phyloP scores from a whole-genome alignment of 2,888 invertebrate genomes.

The Callyntrura guangdongensis region DNA sequence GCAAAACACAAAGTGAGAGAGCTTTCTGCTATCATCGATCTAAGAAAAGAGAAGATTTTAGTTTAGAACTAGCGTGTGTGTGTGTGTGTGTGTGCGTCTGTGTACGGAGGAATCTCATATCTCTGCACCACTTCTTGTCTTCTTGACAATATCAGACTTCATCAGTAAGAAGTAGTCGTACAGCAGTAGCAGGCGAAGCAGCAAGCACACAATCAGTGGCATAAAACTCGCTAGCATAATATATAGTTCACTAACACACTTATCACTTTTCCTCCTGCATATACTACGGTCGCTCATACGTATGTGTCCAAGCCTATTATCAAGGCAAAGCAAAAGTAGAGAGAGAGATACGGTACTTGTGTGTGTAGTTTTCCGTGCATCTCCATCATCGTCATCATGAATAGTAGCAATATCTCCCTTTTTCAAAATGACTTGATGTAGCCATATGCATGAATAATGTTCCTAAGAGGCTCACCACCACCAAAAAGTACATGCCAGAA shows the following conservation, averaged over 20 bases:
- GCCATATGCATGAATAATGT: conserved; percentile 79
- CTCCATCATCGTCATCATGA: conserved; percentile 60
- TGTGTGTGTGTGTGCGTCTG: neutral
- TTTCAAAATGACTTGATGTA: conserved; percentile 76
- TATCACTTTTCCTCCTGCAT: conserved; percentile 40
- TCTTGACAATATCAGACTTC: conserved; percentile 78
- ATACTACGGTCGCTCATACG: neutral
- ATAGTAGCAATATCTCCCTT: conserved; percentile 71
- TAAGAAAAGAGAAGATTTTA: conserved; percentile 74
- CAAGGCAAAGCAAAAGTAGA: conserved; percentile 34
- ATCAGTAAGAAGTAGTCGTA: conserved; percentile 68
- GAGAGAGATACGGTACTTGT: conserved; percentile 32
- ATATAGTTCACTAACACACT: conserved; percentile 55
- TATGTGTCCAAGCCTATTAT: conserved; percentile 60
- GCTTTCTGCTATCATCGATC: conserved; percentile 77
- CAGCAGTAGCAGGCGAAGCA: conserved; percentile 38
- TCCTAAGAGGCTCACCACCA: conserved; percentile 67
- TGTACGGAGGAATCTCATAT: conserved; percentile 66
- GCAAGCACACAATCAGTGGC: conserved; percentile 69
- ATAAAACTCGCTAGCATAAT: conserved; percentile 49
- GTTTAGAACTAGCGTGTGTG: conserved; percentile 24
- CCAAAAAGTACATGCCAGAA: conserved; percentile 34
- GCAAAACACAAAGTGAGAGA: conserved; percentile 39
- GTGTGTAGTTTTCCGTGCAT: conserved; percentile 53
- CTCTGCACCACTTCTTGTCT: conserved; percentile 79